Base-by-base conservation (phyloP, 1,140 invertebrate species). In the Leptinotarsa undecemlineata region DNA sequence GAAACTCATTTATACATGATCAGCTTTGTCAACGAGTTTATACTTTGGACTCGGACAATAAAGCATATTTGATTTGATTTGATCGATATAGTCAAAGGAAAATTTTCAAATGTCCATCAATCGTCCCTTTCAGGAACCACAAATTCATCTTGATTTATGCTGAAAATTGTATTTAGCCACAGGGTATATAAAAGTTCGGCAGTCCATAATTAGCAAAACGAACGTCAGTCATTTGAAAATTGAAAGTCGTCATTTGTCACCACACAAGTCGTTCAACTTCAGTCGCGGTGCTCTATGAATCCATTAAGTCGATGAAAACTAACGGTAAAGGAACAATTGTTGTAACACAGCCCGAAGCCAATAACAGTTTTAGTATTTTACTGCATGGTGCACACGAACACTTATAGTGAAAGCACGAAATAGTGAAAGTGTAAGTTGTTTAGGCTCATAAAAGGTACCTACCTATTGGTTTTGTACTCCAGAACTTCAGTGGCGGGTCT, bases 361-460 rank as follows among this genome's bases (percentile, higher is more conserved):
- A 64, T 64, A 64, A 64, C 20, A 64, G 20, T 64, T 64, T 64
- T 15, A 5, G 20, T 64, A 20, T 20, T 23, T 19, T 20, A 8
- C 11, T 26, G 60, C 60, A 61, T 8, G 23, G 23, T 64, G 62
- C 5, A 64, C 23, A 64, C 21, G 20, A 57, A 19, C 23, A 64
- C 23, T 64, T 26, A 64, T 64, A 64, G 62, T 64, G 62, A 64
- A 64, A 64, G 62, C 62, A 64, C 23, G 20, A 20, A 64, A 23
- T 64, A 64, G 62, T 64, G 62, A 64, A 64, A 64, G 62, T 61
- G 20, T 57, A 57, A 57, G 51, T 57, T 57, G 51, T 57, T 17
- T 57, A 57, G 51, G 51, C 51, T 42, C 33, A 57, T 57, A 57
- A 57, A 57, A 57, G 51, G 51, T 57, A 57, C 51, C 51, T 57